These are phyloP conservation scores for Keiferia lycopersicella DNA, from an alignment of 2,888 invertebrate species.

Conservation along the genomic window DNA sequence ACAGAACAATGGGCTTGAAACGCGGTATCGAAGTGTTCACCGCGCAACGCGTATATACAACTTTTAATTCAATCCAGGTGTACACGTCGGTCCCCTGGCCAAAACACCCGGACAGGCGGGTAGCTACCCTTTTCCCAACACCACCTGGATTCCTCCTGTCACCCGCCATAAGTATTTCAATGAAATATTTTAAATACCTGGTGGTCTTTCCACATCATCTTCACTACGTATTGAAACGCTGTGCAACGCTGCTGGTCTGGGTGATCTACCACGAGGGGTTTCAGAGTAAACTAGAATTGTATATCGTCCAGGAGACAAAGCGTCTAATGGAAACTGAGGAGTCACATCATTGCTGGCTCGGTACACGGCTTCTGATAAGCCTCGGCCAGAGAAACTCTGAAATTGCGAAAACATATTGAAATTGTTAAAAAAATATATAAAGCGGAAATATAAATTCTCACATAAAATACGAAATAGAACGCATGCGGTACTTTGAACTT, in stretches of 20 bases:
- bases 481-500: too few relatives aligned
- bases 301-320: slow-evolving; percentile 89
- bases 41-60: too few relatives aligned
- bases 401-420: not conserved
- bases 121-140: too few relatives aligned
- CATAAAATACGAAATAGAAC: too few relatives aligned
- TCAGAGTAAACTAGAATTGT: slow-evolving; percentile 90
- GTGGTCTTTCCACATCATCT: slow-evolving; percentile 67
- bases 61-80: too few relatives aligned
- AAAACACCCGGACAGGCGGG: not conserved
- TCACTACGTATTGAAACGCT: slow-evolving; percentile 75
- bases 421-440: too few relatives aligned
- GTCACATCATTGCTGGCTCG: slow-evolving; percentile 81
- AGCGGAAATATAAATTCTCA: not conserved
- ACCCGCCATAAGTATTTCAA: too few relatives aligned
- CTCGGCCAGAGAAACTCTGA: slow-evolving; percentile 74
- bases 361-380: slow-evolving; percentile 79
- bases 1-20: too few relatives aligned
- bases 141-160: too few relatives aligned
- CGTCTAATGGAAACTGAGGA: slow-evolving; percentile 87
- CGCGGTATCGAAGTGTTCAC: too few relatives aligned
- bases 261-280: slow-evolving; percentile 90
- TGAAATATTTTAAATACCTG: slow-evolving; percentile 50
- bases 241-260: slow-evolving; percentile 85
- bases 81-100: too few relatives aligned